Evolutionary conservation across 53 echinoderm and acorn worm species (phyloP).

Genomic region (Temnopleurus reevesii): DNA sequence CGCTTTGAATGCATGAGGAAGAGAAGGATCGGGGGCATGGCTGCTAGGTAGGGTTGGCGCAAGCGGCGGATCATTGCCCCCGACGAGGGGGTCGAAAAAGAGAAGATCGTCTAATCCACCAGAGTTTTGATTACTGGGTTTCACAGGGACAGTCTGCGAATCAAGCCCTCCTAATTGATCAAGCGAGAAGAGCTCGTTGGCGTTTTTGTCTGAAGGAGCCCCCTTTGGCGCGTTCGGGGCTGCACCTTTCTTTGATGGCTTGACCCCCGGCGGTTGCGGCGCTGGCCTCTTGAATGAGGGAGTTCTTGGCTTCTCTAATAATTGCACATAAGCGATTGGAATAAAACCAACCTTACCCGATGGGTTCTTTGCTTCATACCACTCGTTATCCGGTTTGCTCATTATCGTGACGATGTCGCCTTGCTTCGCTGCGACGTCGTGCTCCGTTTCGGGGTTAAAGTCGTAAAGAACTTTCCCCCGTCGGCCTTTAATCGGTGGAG

Average conservation of each 20-base stretch:
- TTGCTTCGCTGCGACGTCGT: constrained; percentile 79
- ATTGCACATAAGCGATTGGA: constrained; percentile 86
- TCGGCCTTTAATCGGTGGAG: constrained; percentile 69
- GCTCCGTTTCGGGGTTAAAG: constrained; percentile 83
- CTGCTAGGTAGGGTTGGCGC: constrained; percentile 48
- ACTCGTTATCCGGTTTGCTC: constrained; percentile 78
- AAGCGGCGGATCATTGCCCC: constrained; percentile 44
- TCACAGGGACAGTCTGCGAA: not conserved
- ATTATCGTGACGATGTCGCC: constrained; percentile 80
- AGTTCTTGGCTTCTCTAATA: constrained; percentile 84
- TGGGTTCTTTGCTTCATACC: constrained; percentile 85
- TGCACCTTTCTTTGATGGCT: constrained; percentile 49
- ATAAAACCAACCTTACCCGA: constrained; percentile 78
- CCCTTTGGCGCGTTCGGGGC: constrained; percentile 1
- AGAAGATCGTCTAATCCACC: constrained; percentile 75
- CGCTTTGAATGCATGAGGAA: constrained; percentile 66
- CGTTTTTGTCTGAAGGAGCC: constrained; percentile 17
- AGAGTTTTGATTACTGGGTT: not conserved
- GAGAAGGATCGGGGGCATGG: constrained; percentile 12
- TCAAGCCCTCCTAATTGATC: not conserved
- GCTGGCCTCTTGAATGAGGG: constrained; percentile 91
- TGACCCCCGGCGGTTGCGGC: constrained; percentile 71
- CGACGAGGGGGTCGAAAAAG: constrained; percentile 85
- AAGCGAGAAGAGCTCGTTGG: constrained; percentile 32
- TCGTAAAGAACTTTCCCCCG: constrained; percentile 87